Conservation (phyloP, 2,113 vertebrate genomes). For the Chamaea fasciata region DNA sequence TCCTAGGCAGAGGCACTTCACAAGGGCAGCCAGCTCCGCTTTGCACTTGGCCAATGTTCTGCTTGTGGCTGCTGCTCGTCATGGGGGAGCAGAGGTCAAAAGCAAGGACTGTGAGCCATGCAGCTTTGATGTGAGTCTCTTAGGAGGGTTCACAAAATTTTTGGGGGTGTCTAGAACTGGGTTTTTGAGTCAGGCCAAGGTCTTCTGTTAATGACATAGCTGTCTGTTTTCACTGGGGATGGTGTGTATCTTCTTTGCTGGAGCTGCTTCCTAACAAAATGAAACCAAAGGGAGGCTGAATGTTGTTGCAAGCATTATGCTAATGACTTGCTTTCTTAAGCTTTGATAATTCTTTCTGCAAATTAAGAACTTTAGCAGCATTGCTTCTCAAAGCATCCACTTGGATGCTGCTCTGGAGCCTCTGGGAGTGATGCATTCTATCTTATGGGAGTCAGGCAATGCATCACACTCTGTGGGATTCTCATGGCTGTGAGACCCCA, state of each 20-base stretch:
- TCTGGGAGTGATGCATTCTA: not conserved
- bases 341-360: not conserved
- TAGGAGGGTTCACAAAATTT: not conserved
- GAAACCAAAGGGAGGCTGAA: not conserved
- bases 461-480: not conserved
- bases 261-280: not conserved
- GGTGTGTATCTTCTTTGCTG: not conserved
- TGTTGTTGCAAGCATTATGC: not conserved
- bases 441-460: not conserved
- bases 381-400: not conserved
- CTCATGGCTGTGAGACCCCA: not conserved
- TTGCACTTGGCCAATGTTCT: not conserved
- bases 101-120: not conserved
- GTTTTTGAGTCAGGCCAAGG: not conserved
- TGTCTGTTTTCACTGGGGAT: not conserved
- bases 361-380: not conserved
- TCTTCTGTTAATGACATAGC: not conserved
- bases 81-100: not conserved
- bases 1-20: constrained; percentile 6
- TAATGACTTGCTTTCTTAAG: not conserved
- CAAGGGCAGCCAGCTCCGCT: not conserved
- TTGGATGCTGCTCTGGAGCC: not conserved
- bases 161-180: not conserved
- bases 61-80: not conserved
- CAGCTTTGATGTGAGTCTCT: not conserved